Conservation (phyloP, 2,113 vertebrate species). For the Amia ocellicauda region DNA sequence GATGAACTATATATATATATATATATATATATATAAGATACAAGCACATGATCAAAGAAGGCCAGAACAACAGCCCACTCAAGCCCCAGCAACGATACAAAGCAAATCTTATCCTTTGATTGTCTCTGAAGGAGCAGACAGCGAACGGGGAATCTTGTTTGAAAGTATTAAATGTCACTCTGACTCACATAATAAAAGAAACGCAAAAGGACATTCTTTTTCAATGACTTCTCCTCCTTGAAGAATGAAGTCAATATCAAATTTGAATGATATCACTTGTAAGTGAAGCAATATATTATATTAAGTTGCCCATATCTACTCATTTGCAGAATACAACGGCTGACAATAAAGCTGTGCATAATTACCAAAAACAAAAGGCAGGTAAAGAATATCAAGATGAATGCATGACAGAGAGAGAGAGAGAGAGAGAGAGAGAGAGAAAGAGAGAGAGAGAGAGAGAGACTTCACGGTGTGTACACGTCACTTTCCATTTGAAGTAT, state of each 20-base stretch:
- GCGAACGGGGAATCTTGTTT: background rate
- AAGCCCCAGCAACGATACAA: background rate
- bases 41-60: background rate
- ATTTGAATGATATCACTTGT: too few relatives aligned
- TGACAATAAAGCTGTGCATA: too few relatives aligned
- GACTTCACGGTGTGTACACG: background rate
- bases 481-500: conserved; percentile 9
- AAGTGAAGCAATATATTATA: too few relatives aligned
- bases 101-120: background rate
- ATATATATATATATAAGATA: background rate
- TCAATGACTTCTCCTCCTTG: background rate
- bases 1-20: too few relatives aligned
- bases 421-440: conserved; percentile 8
- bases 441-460: conserved; percentile 4
- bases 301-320: too few relatives aligned
- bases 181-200: too few relatives aligned
- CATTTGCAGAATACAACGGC: too few relatives aligned
- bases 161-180: background rate
- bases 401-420: conserved; percentile 1
- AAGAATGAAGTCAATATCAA: too few relatives aligned
- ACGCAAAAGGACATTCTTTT: background rate
- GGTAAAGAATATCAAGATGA: background rate
- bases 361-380: too few relatives aligned
- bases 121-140: background rate
- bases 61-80: background rate